phyloP scores from a whole-genome alignment of 2,113 vertebrate genomes.

The Rhinogobius similis region DNA sequence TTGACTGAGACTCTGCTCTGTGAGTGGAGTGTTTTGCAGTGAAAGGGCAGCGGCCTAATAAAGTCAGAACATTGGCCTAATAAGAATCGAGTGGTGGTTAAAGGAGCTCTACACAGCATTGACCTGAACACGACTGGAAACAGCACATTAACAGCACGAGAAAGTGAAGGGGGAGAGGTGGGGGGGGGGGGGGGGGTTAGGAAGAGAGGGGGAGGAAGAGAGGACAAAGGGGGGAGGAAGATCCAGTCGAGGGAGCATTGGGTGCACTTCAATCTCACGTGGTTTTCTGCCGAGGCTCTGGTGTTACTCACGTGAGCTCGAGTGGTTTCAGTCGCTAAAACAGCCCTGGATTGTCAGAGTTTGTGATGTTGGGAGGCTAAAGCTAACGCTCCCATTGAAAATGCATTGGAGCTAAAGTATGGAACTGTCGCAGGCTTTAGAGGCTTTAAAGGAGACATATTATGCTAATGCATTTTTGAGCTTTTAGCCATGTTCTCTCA shows the following conservation, averaged over 20 bases:
- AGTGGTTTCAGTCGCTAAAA: no score
- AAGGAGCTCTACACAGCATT: not conserved
- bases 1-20: not conserved
- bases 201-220: conserved; percentile 18
- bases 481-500: no score
- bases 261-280: no score
- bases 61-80: conserved; percentile 40
- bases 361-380: no score
- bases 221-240: not conserved
- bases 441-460: no score
- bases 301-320: no score
- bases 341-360: no score
- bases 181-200: not conserved
- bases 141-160: not conserved
- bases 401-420: no score
- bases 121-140: not conserved
- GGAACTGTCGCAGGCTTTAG: no score
- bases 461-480: no score
- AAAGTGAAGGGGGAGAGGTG: not conserved
- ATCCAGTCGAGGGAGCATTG: not conserved
- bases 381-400: no score
- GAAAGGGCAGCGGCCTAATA: conserved; percentile 34
- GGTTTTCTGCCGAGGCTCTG: no score
- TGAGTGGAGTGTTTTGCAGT: not conserved
- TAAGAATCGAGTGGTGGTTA: conserved; percentile 9